phyloP scores from a whole-genome alignment of 2,797 vertebrate genomes.

The Octomys mimax region DNA sequence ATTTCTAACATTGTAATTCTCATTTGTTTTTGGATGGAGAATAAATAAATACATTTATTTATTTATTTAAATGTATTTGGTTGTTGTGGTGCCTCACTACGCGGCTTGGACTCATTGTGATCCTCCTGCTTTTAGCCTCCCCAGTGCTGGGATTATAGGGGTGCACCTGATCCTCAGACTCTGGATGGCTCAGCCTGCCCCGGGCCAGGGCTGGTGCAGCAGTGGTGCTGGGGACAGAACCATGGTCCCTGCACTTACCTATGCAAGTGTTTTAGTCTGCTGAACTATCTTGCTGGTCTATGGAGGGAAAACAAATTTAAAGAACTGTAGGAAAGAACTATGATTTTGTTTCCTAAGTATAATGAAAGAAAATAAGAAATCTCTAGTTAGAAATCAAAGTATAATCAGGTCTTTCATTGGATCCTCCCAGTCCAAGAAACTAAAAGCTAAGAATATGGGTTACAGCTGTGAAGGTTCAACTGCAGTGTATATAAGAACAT shows the following conservation, averaged over 20 bases:
- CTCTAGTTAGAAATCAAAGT: background rate
- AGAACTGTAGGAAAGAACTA: background rate
- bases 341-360: background rate
- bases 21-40: background rate
- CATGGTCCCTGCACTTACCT: no score
- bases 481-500: rapidly evolving
- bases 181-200: no score
- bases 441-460: background rate
- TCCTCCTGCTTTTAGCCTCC: no score
- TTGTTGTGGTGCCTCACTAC: no score
- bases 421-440: background rate
- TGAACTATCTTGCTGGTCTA: background rate
- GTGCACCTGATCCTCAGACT: no score
- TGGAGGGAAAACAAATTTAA: constrained; percentile 10
- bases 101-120: no score
- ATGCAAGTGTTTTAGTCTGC: no score
- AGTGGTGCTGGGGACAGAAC: no score
- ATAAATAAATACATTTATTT: background rate
- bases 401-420: background rate
- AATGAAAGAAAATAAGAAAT: constrained; percentile 17
- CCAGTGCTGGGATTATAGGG: no score
- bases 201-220: no score
- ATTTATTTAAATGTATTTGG: no score
- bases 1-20: background rate
- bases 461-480: background rate